A percentile compares a stretch with the other conserved stretches of the same genome.
phyloP scores from a whole-genome alignment of 2,888 invertebrate genomes.

The Cerastis rubricosa region DNA sequence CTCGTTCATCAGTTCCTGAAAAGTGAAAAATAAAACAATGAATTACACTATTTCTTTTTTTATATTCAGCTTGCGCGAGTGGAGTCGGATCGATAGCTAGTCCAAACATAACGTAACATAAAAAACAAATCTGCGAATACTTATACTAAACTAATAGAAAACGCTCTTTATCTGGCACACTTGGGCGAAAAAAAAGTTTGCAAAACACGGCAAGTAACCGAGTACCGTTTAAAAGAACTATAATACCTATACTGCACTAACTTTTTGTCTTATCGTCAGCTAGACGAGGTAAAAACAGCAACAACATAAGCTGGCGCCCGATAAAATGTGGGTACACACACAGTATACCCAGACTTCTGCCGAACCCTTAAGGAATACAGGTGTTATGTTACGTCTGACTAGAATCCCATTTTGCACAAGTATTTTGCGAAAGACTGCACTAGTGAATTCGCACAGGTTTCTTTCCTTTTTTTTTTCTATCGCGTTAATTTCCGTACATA shows the following conservation, averaged over 20 bases:
- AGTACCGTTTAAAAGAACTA: not conserved
- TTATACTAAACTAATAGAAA: not conserved
- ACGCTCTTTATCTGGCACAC: not conserved
- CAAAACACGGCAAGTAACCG: too few relatives aligned
- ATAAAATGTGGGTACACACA: too few relatives aligned
- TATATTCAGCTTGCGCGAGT: not conserved
- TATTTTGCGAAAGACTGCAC: not conserved
- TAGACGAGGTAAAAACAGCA: not conserved
- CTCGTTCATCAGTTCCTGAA: slow-evolving; percentile 51
- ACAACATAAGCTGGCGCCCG: not conserved
- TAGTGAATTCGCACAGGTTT: too few relatives aligned
- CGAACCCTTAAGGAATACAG: not conserved
- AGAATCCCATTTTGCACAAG: not conserved
- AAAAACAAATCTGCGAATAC: not conserved
- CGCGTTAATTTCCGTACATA: too few relatives aligned
- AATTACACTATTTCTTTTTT: not conserved
- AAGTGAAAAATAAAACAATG: slow-evolving; percentile 14
- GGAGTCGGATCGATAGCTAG: not conserved
- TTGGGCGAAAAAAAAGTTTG: not conserved
- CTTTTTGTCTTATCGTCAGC: not conserved
- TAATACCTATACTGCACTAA: not conserved
- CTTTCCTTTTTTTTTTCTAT: too few relatives aligned
- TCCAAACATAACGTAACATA: not conserved
- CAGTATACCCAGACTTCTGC: too few relatives aligned
- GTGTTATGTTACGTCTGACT: not conserved